Conservation (phyloP, 1,140 invertebrate genomes). For the Rhagoletis zephyria region DNA sequence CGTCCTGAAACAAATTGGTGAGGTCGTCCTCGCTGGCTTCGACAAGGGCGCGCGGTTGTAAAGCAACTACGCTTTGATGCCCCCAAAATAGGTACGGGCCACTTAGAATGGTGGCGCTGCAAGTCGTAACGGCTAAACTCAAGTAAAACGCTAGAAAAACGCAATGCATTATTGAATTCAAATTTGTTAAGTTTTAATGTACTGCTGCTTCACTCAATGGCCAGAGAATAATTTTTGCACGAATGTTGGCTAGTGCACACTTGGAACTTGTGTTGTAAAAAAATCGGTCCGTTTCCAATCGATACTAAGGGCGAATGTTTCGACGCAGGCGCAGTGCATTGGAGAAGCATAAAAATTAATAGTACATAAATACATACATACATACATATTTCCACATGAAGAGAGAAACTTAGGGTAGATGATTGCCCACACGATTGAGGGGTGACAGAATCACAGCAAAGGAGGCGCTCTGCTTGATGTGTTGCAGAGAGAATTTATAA, state of each 20-base stretch:
- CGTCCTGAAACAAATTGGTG: constrained; percentile 72
- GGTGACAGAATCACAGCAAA: background rate
- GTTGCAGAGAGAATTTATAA: background rate
- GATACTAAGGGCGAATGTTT: background rate
- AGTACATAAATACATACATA: too few relatives aligned
- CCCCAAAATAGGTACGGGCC: constrained; percentile 78
- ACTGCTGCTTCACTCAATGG: constrained; percentile 21
- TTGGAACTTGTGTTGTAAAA: background rate
- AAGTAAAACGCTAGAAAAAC: constrained; percentile 35
- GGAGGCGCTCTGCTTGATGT: background rate
- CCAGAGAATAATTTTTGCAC: constrained; percentile 20
- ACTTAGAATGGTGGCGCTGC: constrained; percentile 58
- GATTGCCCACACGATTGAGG: background rate
- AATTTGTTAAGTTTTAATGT: constrained; percentile 23
- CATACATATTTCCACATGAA: background rate
- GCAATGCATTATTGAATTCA: constrained; percentile 47
- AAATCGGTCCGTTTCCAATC: constrained; percentile 8
- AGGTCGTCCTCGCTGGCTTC: constrained; percentile 74
- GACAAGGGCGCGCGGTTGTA: constrained; percentile 74
- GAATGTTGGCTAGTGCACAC: background rate
- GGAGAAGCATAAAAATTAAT: background rate
- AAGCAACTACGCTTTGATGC: constrained; percentile 73
- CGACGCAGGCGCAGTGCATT: background rate
- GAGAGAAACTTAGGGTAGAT: background rate
- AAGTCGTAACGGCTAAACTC: constrained; percentile 26